These are phyloP conservation scores for Paraescarpia echinospica DNA, from an alignment of 1,140 invertebrate genomes.

Conservation along the genomic window DNA sequence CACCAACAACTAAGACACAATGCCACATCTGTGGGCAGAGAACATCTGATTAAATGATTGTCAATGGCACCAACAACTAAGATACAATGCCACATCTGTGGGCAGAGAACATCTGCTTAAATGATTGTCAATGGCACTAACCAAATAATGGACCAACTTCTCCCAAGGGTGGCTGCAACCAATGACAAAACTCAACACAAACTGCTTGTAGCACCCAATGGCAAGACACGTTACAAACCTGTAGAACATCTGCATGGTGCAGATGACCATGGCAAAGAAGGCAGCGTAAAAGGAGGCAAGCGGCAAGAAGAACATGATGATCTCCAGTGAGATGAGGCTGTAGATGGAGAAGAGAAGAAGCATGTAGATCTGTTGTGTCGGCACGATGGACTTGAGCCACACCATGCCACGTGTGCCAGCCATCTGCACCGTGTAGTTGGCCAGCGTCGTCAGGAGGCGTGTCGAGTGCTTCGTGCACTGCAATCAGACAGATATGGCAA, in stretches of 20 bases:
- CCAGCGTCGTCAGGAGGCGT: conserved; percentile 69
- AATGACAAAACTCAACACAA: neutral
- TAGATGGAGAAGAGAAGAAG: conserved; percentile 68
- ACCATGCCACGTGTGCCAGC: conserved; percentile 26
- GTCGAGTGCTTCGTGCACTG: conserved; percentile 70
- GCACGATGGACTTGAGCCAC: conserved; percentile 44
- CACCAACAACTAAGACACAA: no score
- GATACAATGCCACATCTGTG: neutral
- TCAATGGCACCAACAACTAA: no score
- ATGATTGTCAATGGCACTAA: neutral
- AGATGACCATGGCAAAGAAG: conserved; percentile 71
- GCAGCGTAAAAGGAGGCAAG: conserved; percentile 70
- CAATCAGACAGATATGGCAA: conserved; percentile 70
- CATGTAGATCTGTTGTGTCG: conserved; percentile 60
- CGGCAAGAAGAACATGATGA: conserved; percentile 67
- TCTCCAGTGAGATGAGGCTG: conserved; percentile 67
- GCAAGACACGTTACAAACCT: neutral
- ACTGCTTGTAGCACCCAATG: neutral
- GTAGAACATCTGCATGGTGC: conserved; percentile 71
- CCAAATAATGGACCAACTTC: neutral
- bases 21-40: no score
- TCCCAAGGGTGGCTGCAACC: neutral
- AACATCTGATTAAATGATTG: no score
- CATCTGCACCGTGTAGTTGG: conserved; percentile 20
- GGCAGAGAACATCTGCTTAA: neutral